A percentile compares a stretch with the other conserved stretches of the same genome.
Conservation (phyloP, 2,888 invertebrate genomes). For the Drosophila pseudotalamancana region DNA sequence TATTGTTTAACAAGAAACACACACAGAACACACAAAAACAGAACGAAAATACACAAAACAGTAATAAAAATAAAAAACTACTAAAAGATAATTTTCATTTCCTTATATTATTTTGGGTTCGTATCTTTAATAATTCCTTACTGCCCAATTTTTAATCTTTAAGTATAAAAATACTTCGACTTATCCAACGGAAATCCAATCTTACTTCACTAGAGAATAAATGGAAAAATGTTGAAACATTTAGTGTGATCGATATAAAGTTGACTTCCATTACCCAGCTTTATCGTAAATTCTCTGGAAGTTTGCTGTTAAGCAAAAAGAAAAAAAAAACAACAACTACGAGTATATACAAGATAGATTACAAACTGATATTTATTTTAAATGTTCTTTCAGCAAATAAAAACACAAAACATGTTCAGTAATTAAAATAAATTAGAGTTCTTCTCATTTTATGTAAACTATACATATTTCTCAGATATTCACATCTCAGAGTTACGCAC, state of each 20-base stretch:
- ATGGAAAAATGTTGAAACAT: too few relatives aligned
- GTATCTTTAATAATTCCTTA: too few relatives aligned
- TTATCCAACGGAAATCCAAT: too few relatives aligned
- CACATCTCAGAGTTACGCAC: constrained; percentile 12
- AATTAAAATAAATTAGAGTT: constrained; percentile 61
- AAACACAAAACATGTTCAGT: constrained; percentile 36
- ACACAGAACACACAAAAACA: constrained; percentile 37
- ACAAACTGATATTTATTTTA: constrained; percentile 54
- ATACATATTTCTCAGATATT: constrained; percentile 45
- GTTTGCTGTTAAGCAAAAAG: too few relatives aligned
- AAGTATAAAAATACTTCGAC: too few relatives aligned
- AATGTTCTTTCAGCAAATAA: constrained; percentile 32
- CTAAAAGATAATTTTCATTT: constrained; percentile 32
- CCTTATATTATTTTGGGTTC: too few relatives aligned
- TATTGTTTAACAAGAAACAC: constrained; percentile 50
- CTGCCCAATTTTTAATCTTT: too few relatives aligned
- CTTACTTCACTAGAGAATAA: too few relatives aligned
- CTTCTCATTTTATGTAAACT: constrained; percentile 49
- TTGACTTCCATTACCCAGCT: too few relatives aligned
- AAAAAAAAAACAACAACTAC: not conserved
- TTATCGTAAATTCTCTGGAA: too few relatives aligned
- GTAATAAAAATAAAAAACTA: constrained; percentile 51
- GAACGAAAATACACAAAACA: constrained; percentile 46
- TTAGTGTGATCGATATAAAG: too few relatives aligned
- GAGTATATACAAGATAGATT: constrained; percentile 23